Evolutionary conservation across 2,113 vertebrate species (phyloP), one percentile per base, ranked within the genome.

Genomic region (Dicentrarchus labrax): DNA sequence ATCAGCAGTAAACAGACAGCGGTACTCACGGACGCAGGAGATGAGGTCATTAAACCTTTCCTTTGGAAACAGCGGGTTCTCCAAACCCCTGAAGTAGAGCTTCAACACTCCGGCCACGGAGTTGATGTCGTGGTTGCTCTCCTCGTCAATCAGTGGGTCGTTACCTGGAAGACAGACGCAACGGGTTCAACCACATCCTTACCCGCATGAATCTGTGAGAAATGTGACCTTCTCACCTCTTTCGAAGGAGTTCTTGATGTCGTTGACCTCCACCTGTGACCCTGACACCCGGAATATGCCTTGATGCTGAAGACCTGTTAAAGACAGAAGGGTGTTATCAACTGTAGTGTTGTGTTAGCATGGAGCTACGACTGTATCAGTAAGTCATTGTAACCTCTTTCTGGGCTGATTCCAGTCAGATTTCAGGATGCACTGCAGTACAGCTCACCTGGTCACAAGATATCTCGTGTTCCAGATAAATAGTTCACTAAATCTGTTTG

Each of bases 161-260:
- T 99, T 98, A 94, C 98, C 98, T 99, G 89, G 77, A 91, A 84
- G 89, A 94, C 88, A 88, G 91, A 91, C 24, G 78, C 1, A 69
- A n/a, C 4, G 2, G 24, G 41, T 76, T 77, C 1, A 76, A n/a
- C 4, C 17, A 2, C 22, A 54, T 51, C n/a, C 19, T 12, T 8
- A 36, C 16, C 8, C n/a, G 4, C 12, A 48, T 1, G 17, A 6
- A 30, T 30, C 30, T 30, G 30, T 30, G 30, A 3, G 30, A 30
- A 30, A 30, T 30, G 11, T 16, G 47, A 72, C 16, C 57, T 19
- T 16, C 94, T 94, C 95, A 99, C 98, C 98, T 98, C 98, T 95
- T 90, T 99, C 98, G 90, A 99, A 99, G 60, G 97, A 98, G 94
- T 99, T 99, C 95, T 99, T 99, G 94, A 99, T 99, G 92, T 99